Base-by-base conservation (phyloP, 2,888 invertebrate genomes). In the Chrysolina americana region DNA sequence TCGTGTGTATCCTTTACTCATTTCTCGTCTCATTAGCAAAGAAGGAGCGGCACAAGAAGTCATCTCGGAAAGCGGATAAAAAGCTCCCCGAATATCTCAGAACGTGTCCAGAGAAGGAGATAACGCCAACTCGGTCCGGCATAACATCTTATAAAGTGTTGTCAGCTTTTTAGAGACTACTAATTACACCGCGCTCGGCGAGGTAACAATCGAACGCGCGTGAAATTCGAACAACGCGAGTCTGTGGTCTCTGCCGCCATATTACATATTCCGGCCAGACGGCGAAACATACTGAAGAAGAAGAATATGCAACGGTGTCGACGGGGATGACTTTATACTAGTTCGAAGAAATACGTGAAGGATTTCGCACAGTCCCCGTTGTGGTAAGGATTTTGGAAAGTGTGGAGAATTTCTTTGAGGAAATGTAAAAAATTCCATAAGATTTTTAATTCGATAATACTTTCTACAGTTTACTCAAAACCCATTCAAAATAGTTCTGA, bases 111-210 rank as follows among this genome's bases (percentile, higher is more conserved):
- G 73, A 74, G 76, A 79, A 77, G 74, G 75, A 81, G 78, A 80
- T 78, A 79, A 79, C 77, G 77, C 78, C 69, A 68, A 73, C 73
- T 76, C 74, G 81, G 73, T 76, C 80, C 81, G 77, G 81, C 53
- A 41, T 81, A 83, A 82, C 83, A 83, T 82, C 83, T 81, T 83
- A 82, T 82, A 82, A 82, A 82, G 82, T 82, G 82, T 81, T 81
- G 81, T 81, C 82, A 79, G 81, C 80, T 83, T 83, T 83, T 83
- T 82, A 79, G 79, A 73, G 80, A 73, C 78, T 83, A 80, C 83
- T 83, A 83, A 83, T 83, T 83, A 83, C 82, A 79, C 65, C 41
- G 59, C 50, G 71, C 75, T 75, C 65, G 65, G 63, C 71, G 75
- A 78, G 74, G 78, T 80, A 80, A 80, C 81, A 76, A 70, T 70